Evolutionary conservation across 2,797 vertebrate species (phyloP).

Genomic region (Sebastolobus alascanus): DNA sequence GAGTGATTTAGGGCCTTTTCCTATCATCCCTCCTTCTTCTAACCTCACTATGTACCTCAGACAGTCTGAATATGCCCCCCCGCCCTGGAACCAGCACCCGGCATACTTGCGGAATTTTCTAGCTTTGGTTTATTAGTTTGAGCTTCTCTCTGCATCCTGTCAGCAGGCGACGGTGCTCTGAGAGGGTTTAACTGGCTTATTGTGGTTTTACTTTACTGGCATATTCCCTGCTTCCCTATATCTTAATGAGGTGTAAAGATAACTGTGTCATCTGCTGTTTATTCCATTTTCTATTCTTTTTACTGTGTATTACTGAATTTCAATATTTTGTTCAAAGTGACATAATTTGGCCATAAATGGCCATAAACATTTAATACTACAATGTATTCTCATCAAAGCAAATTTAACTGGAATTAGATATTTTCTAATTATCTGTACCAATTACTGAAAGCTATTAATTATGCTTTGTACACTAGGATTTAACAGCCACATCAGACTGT

Average conservation of each 20-base stretch:
- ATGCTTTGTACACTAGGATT: not conserved
- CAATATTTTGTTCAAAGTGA: not conserved
- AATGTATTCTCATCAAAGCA: not conserved
- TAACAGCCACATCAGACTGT: not conserved
- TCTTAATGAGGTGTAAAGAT: not conserved
- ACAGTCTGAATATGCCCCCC: no score
- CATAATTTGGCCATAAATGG: not conserved
- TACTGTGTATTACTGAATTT: not conserved
- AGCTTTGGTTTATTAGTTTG: not conserved
- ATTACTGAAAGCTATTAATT: not conserved
- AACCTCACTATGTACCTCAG: no score
- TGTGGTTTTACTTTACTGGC: not conserved
- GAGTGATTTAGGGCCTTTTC: no score
- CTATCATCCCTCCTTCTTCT: not conserved
- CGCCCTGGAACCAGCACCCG: no score
- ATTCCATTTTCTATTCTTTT: not conserved
- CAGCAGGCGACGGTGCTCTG: no score
- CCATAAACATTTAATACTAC: not conserved
- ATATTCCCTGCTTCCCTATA: not conserved
- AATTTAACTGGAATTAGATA: not conserved
- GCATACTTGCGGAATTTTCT: no score
- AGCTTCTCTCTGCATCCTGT: not conserved
- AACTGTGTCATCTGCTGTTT: not conserved
- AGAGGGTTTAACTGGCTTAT: no score
- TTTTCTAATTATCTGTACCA: not conserved